Conservation (phyloP, 64 coral and sea anemone species). For the Astreopora myriophthalma region DNA sequence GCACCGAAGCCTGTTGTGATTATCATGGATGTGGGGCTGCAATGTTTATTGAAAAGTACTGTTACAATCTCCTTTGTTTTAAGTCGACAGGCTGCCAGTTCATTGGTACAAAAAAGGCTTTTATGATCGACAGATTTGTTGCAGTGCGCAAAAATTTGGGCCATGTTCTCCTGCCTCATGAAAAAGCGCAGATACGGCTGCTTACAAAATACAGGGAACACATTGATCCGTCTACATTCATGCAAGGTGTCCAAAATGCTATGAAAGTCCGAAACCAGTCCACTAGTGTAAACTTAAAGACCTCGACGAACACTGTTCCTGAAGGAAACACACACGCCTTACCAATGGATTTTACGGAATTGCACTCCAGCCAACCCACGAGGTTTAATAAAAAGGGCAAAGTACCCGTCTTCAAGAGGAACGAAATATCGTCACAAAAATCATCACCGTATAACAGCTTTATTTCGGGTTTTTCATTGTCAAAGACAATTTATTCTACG, state of each 20-base stretch:
- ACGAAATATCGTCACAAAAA: neutral
- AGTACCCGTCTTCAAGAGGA: neutral
- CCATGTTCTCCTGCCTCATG: neutral
- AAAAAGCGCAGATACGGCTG: neutral
- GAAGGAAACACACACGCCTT: neutral
- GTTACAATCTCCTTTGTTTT: slow-evolving; percentile 85
- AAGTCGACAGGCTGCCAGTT: slow-evolving; percentile 63
- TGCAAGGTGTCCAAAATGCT: neutral
- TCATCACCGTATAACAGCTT: neutral
- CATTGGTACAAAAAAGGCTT: neutral
- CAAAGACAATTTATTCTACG: neutral
- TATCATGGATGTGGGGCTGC: slow-evolving; percentile 68
- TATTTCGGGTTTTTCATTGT: neutral
- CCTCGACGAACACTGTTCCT: neutral
- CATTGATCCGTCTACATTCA: neutral
- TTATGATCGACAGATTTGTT: slow-evolving; percentile 78
- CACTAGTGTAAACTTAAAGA: neutral
- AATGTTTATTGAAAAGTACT: slow-evolving; percentile 63
- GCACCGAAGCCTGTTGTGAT: slow-evolving; percentile 66
- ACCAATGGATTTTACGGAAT: neutral
- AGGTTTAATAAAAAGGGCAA: neutral
- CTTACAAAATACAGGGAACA: neutral
- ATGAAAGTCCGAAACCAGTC: neutral
- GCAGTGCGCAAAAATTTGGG: slow-evolving; percentile 24
- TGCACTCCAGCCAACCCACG: neutral